These are phyloP conservation scores for Setophaga kirtlandii DNA, from an alignment of 2,113 vertebrate species.

Conservation along the genomic window DNA sequence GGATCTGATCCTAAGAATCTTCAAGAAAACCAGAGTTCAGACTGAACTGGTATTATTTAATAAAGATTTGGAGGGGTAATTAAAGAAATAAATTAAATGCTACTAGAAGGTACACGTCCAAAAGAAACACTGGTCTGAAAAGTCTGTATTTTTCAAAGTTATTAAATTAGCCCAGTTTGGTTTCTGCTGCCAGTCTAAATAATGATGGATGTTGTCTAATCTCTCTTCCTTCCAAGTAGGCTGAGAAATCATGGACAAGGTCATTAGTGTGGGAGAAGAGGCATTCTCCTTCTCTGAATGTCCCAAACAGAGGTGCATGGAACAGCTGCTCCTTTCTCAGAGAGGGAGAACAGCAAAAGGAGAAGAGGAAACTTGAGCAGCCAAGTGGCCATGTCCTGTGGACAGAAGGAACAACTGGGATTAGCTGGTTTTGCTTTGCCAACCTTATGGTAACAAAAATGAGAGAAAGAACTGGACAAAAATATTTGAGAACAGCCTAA, in stretches of 20 bases:
- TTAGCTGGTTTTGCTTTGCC: not conserved
- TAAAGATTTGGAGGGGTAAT: not conserved
- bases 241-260: not conserved
- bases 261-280: not conserved
- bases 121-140: not conserved
- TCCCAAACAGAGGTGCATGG: not conserved
- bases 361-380: not conserved
- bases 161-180: not conserved
- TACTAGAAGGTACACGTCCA: not conserved
- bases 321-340: not conserved
- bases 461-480: not conserved
- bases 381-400: rapidly evolving
- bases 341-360: not conserved
- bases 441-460: not conserved
- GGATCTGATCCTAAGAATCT: not conserved
- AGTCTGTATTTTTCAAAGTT: slow-evolving; percentile 6
- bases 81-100: slow-evolving; percentile 18
- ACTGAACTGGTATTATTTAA: not conserved
- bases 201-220: not conserved
- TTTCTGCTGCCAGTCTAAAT: not conserved
- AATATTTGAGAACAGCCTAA: not conserved
- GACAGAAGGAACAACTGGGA: not conserved
- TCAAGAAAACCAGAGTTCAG: not conserved
- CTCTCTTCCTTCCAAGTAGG: not conserved
- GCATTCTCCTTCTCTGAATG: not conserved